phyloP scores from a whole-genome alignment of 2,113 vertebrate species.

The Eudorcas thomsonii region DNA sequence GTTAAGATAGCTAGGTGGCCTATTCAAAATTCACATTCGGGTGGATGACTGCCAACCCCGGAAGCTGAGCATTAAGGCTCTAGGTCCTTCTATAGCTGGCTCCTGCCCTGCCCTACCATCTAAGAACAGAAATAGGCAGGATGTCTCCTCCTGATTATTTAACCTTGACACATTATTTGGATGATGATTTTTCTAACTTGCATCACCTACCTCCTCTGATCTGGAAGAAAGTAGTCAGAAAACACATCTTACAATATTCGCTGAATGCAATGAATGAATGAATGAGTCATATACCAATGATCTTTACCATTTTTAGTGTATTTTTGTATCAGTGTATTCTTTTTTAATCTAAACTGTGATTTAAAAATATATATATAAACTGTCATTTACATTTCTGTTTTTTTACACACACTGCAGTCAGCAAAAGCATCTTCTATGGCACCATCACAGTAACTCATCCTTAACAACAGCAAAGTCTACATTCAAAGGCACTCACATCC shows the following conservation, averaged over 20 bases:
- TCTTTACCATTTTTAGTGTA: background rate
- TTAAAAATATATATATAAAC: background rate
- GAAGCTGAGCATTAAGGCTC: background rate
- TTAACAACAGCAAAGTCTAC: background rate
- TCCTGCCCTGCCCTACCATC: background rate
- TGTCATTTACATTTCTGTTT: background rate
- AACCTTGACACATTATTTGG: background rate
- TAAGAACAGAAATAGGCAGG: background rate
- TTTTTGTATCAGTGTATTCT: background rate
- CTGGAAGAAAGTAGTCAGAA: background rate
- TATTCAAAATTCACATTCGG: background rate
- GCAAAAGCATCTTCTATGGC: background rate
- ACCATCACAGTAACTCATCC: background rate
- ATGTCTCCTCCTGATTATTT: background rate
- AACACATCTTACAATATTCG: background rate
- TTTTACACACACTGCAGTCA: background rate
- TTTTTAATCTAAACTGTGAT: background rate
- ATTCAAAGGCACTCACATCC: background rate
- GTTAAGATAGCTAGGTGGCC: background rate
- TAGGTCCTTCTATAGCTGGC: background rate
- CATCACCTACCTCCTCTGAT: background rate
- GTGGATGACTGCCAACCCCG: background rate
- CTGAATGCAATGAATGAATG: background rate
- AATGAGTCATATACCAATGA: background rate
- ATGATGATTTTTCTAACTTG: background rate